phyloP scores from a whole-genome alignment of 2,113 vertebrate genomes.

The Cephalopholis sonnerati region DNA sequence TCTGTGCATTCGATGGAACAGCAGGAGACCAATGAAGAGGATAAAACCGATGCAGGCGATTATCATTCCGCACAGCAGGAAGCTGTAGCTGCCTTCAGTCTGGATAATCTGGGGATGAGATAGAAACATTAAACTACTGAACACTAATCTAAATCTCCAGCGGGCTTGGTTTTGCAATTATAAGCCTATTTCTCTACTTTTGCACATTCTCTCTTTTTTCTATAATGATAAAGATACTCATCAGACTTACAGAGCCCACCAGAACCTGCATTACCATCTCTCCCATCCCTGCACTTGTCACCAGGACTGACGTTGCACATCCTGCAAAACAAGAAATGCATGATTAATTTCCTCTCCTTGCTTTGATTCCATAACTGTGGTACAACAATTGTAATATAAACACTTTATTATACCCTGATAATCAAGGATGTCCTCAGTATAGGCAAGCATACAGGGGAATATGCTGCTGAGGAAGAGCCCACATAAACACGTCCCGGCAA shows the following conservation, averaged over 20 bases:
- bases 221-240: constrained; percentile 10
- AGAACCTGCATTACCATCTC: constrained; percentile 96
- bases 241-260: constrained; percentile 91
- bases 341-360: background rate
- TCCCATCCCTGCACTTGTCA: constrained; percentile 92
- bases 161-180: constrained; percentile 14
- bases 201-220: background rate
- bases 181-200: constrained; percentile 8
- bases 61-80: constrained; percentile 94
- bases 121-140: constrained; percentile 19
- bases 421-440: constrained; percentile 94
- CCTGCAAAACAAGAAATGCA: constrained; percentile 79
- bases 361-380: background rate
- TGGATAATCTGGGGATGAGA: constrained; percentile 89
- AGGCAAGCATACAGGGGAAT: constrained; percentile 96
- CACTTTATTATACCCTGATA: constrained; percentile 86
- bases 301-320: constrained; percentile 94
- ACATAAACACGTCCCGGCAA: constrained; percentile 91
- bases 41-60: constrained; percentile 90
- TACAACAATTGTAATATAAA: background rate
- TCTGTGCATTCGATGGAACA: constrained; percentile 92
- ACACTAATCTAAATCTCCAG: constrained; percentile 26
- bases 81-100: constrained; percentile 92
- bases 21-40: constrained; percentile 89
- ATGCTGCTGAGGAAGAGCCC: constrained; percentile 96